These are phyloP conservation scores for Leptopilina boulardi DNA, from an alignment of 1,140 invertebrate genomes.

Conservation along the genomic window DNA sequence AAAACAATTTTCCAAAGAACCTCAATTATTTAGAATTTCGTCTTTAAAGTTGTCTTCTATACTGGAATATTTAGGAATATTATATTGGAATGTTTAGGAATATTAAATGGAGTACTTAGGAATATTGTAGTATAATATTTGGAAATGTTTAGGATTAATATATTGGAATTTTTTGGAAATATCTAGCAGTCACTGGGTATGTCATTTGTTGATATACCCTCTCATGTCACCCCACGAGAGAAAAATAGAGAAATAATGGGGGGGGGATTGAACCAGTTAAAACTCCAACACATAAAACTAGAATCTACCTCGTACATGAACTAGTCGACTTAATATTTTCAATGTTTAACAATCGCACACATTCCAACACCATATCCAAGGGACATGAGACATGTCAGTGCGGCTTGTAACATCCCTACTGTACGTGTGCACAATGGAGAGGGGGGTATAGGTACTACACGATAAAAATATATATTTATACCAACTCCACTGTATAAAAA, in stretches of 20 bases:
- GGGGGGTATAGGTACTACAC: not conserved
- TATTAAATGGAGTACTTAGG: no score
- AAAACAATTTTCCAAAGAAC: not conserved
- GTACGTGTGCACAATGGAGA: not conserved
- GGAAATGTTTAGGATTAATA: no score
- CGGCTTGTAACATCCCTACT: not conserved
- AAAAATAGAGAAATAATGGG: no score
- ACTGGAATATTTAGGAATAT: no score
- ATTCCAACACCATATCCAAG: not conserved
- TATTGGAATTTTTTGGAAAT: no score
- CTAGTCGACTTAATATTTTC: slow-evolving; percentile 22
- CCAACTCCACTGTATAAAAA: not conserved
- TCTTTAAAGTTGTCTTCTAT: no score
- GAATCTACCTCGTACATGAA: not conserved
- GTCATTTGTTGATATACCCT: slow-evolving; percentile 4
- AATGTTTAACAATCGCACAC: slow-evolving; percentile 12
- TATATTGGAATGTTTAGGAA: no score
- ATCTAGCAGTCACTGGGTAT: no score
- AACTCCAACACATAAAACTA: slow-evolving; percentile 25
- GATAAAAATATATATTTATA: slow-evolving; percentile 26
- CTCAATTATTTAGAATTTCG: not conserved
- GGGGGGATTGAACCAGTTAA: not conserved
- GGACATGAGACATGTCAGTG: not conserved
- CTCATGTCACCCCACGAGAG: not conserved
- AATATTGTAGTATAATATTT: no score